A percentile compares a stretch with the other conserved stretches of the same genome.
These are phyloP conservation scores for Oscheius onirici DNA, from an alignment of 2,888 invertebrate species.

Conservation along the genomic window DNA sequence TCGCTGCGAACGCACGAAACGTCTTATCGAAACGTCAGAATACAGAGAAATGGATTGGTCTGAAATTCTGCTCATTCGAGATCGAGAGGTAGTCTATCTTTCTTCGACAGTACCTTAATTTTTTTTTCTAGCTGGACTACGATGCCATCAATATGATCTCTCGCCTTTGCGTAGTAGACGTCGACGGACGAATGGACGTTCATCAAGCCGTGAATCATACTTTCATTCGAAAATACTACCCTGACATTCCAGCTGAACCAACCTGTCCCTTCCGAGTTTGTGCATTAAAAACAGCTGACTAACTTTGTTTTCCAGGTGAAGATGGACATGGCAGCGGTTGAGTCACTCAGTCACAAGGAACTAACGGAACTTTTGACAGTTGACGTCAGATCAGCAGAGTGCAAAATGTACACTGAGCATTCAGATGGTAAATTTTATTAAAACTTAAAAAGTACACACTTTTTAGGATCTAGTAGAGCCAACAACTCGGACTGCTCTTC, in stretches of 20 bases:
- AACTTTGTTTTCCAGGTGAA: conserved; percentile 58
- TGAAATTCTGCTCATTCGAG: conserved; percentile 47
- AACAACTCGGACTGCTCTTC: conserved; percentile 25
- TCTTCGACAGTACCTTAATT: neutral
- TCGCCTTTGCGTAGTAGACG: conserved; percentile 53
- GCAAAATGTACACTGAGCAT: conserved; percentile 30
- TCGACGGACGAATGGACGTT: conserved; percentile 53
- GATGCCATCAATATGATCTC: conserved; percentile 59
- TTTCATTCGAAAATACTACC: conserved; percentile 53
- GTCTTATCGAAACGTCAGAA: conserved; percentile 50
- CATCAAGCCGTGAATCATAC: conserved; percentile 59
- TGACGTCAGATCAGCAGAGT: conserved; percentile 62
- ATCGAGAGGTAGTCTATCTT: conserved; percentile 35
- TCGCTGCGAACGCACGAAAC: conserved; percentile 62
- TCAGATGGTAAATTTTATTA: conserved; percentile 37
- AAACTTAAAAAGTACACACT: neutral
- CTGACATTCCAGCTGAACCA: conserved; percentile 41
- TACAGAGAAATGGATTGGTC: conserved; percentile 40
- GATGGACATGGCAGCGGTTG: conserved; percentile 68
- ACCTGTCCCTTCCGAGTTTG: conserved; percentile 60
- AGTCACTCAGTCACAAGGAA: conserved; percentile 56
- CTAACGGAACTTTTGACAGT: conserved; percentile 54
- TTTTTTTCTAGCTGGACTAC: conserved; percentile 15
- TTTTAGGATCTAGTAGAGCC: conserved; percentile 24
- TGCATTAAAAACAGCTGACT: neutral